Conservation (phyloP, 2,113 vertebrate genomes). For the Pomatorhinus ruficollis region DNA sequence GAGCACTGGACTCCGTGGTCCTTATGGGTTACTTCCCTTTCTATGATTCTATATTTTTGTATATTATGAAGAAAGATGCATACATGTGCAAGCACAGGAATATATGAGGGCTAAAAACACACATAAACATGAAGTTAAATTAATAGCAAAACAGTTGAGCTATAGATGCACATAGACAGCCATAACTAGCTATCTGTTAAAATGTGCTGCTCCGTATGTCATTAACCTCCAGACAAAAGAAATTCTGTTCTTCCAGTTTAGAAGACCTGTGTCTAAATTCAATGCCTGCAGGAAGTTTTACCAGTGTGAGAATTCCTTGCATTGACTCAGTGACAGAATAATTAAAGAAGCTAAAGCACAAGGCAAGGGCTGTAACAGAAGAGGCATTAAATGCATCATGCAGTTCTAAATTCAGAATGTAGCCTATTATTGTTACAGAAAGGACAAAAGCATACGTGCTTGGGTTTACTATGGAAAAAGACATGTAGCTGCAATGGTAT, state of each 20-base stretch:
- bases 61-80: background rate
- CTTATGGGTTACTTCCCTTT: background rate
- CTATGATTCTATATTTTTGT: background rate
- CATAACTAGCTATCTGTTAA: background rate
- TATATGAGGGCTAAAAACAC: background rate
- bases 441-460: accelerated
- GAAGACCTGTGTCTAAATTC: background rate
- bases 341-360: background rate
- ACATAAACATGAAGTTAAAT: background rate
- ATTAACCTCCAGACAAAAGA: background rate
- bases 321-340: background rate
- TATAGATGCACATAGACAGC: background rate
- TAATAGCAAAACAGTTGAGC: background rate
- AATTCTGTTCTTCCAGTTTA: background rate
- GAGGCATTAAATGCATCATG: accelerated
- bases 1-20: background rate
- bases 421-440: background rate
- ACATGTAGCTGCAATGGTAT: accelerated
- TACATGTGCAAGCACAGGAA: background rate
- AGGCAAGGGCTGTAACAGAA: background rate
- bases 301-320: background rate
- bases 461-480: background rate
- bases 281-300: background rate
- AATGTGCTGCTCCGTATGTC: background rate
- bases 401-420: background rate